Conservation (phyloP, 2,797 vertebrate species). For the Cyprinodon diabolis region DNA sequence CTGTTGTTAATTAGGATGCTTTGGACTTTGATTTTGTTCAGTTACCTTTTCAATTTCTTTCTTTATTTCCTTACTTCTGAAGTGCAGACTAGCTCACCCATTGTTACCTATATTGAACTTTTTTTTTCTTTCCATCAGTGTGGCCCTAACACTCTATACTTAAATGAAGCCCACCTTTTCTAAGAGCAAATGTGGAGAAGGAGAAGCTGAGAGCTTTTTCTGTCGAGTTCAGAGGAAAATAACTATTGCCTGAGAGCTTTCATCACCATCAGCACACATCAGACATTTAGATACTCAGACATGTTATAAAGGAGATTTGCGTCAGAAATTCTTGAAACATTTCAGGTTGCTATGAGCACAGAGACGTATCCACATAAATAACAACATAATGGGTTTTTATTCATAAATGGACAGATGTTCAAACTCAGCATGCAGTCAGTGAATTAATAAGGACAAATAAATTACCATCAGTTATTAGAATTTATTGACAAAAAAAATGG, state of each 20-base stretch:
- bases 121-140: constrained; percentile 45
- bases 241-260: constrained; percentile 67
- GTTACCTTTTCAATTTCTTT: constrained; percentile 40
- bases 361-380: not conserved
- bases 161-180: constrained; percentile 68
- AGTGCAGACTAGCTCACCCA: constrained; percentile 57
- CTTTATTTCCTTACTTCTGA: constrained; percentile 59
- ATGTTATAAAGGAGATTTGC: constrained; percentile 66
- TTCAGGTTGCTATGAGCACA: constrained; percentile 62
- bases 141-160: constrained; percentile 56
- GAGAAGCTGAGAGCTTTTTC: constrained; percentile 72
- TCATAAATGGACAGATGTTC: not conserved
- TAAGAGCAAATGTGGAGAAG: constrained; percentile 68
- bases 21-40: constrained; percentile 67
- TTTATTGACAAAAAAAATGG: too few species aligned
- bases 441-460: not conserved
- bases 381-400: not conserved
- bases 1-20: constrained; percentile 73
- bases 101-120: constrained; percentile 57
- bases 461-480: not conserved
- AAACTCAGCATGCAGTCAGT: not conserved
- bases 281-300: constrained; percentile 51
- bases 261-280: constrained; percentile 48
- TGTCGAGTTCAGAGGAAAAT: constrained; percentile 71
- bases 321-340: constrained; percentile 65